phyloP scores from a whole-genome alignment of 1,140 invertebrate species.

The Solen grandis region DNA sequence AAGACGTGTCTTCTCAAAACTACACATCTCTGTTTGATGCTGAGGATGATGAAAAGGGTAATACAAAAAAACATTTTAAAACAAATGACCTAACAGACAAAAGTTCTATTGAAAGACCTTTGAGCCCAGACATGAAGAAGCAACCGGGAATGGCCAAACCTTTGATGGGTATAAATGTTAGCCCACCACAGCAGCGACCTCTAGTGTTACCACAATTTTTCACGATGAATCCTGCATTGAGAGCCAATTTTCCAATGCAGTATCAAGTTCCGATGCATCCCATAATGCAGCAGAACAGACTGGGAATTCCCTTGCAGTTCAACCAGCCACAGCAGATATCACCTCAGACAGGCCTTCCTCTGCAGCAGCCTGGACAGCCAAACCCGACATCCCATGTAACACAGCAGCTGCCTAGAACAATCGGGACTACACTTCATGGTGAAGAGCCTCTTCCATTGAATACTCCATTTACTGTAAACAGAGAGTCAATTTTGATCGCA shows the following conservation, averaged over 20 bases:
- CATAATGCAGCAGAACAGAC: no score
- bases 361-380: neutral
- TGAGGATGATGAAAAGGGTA: conserved; percentile 11
- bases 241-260: neutral
- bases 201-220: neutral
- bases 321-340: no score
- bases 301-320: no score
- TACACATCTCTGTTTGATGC: neutral
- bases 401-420: neutral
- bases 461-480: neutral
- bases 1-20: neutral
- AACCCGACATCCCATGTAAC: neutral
- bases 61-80: no score
- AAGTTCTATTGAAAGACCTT: neutral
- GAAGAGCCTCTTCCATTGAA: neutral
- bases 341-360: no score
- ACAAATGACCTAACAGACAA: neutral
- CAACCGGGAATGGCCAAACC: neutral
- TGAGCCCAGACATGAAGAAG: neutral
- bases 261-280: neutral
- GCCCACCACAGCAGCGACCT: neutral
- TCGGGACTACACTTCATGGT: neutral
- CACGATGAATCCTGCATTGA: no score
- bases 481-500: neutral
- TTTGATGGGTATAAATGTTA: neutral